Base-by-base conservation (phyloP, 1,140 invertebrate species). In the Elymnias hypermnestra region DNA sequence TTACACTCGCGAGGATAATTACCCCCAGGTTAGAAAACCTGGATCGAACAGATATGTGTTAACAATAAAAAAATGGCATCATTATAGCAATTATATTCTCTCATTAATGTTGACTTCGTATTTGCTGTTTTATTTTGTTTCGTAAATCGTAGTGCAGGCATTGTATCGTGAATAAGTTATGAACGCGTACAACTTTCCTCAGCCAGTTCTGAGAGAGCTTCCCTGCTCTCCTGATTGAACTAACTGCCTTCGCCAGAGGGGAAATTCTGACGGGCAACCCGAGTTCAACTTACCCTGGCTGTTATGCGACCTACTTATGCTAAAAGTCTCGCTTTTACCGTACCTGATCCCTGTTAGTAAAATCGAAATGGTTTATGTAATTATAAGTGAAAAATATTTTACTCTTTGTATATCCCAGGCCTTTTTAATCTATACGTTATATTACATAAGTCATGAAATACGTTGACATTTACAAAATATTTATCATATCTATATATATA, bases 111-210 rank as follows among this genome's bases (percentile, higher is more conserved):
- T 38, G 22, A 48, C 45, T 43, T 26, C 29, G 53, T 35, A 53
- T 50, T 50, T 47, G 38, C 45, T 51, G 43, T 41, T 50, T 51
- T 51, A 51, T 51, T 44, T 51, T 51, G 36, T 44, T 51, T 51
- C 26, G 40, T 51, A 44, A 51, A 44, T 63, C 52, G 42, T 52
- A 58, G 48, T 64, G 65, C 70, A 63, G 57, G 63, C 65, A 72
- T 72, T 73, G 69, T 75, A 61, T 56, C 70, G 59, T 76, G 63
- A 79, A 76, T 79, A 76, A 79, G 69, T 76, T 69, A 79, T 76
- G 69, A 73, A 63, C 58, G 62, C 48, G 51, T 63, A 63, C 62
- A 69, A 71, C 57, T 74, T 67, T 59, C 54, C 42, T 29, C 39
- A 43, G 12, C 69, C 65, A 69, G 5, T 26, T 12, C 52, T 42